Evolutionary conservation across 2,797 vertebrate genomes (phyloP).

Genomic region (Rhincodon typus): DNA sequence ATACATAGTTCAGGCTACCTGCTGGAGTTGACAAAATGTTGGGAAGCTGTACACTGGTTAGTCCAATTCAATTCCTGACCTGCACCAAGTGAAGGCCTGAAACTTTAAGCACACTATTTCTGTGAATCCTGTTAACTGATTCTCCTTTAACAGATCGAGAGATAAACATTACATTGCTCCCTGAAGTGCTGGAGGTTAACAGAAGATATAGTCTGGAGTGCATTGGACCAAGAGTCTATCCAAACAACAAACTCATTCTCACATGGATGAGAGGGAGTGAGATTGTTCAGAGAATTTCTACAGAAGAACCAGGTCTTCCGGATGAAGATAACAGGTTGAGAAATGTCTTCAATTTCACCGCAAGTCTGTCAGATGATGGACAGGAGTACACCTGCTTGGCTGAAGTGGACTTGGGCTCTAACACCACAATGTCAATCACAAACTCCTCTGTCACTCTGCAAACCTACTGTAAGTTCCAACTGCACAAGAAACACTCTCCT

Average conservation of each 20-base stretch:
- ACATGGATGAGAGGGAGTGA: conserved; percentile 2
- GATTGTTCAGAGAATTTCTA: background rate
- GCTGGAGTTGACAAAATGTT: too few species aligned
- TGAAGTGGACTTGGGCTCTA: background rate
- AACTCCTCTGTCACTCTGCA: background rate
- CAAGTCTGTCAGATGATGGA: background rate
- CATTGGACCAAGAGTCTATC: background rate
- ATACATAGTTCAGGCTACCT: too few species aligned
- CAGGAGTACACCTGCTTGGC: conserved; percentile 19
- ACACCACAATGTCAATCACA: background rate
- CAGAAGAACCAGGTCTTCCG: background rate
- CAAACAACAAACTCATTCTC: background rate
- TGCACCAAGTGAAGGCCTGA: too few species aligned
- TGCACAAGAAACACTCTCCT: background rate
- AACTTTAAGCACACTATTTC: too few species aligned
- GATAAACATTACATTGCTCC: background rate
- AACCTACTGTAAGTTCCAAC: background rate
- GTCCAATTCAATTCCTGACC: too few species aligned
- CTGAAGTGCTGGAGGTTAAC: background rate
- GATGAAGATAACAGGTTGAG: background rate
- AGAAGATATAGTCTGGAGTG: background rate
- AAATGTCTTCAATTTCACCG: background rate
- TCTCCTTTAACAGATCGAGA: background rate
- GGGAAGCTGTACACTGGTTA: too few species aligned
- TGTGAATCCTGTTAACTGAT: background rate